A percentile compares a stretch with the other conserved stretches of the same genome.
phyloP scores from a whole-genome alignment of 2,888 invertebrate genomes.

The Eilema sororculum region DNA sequence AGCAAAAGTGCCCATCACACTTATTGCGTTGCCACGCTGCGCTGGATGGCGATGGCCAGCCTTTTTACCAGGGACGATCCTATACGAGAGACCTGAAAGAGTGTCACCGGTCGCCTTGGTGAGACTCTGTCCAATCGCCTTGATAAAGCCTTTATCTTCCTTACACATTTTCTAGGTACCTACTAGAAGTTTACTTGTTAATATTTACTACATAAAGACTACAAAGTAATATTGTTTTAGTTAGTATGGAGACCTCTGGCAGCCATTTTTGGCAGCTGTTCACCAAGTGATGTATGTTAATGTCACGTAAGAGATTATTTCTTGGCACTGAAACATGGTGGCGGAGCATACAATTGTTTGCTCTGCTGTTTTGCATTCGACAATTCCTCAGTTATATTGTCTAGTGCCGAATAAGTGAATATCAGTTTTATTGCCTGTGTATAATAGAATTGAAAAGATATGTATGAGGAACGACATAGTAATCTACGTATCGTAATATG shows the following conservation, averaged over 20 bases:
- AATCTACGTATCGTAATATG: background rate
- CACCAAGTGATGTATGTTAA: conserved; percentile 82
- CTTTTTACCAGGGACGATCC: no score
- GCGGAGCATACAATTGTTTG: conserved; percentile 71
- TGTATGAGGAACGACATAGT: background rate
- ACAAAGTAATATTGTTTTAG: conserved; percentile 83
- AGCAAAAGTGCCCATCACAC: no score
- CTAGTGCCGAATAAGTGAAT: conserved; percentile 46
- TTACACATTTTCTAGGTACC: background rate
- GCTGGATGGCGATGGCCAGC: no score
- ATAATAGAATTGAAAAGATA: conserved; percentile 25
- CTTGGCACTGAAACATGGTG: conserved; percentile 78
- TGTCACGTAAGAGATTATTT: conserved; percentile 85
- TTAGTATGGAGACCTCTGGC: conserved; percentile 70
- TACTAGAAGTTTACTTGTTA: background rate
- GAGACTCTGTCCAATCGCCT: no score
- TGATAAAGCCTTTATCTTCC: no score
- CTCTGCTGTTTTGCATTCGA: conserved; percentile 71
- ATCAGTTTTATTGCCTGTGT: conserved; percentile 39
- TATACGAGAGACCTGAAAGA: no score
- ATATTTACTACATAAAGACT: conserved; percentile 55
- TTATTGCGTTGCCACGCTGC: no score
- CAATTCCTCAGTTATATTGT: conserved; percentile 48
- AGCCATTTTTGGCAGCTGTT: conserved; percentile 81
- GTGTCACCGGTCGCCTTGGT: no score